Percentiles rank a stretch among this genome's conserved stretches.
These are phyloP conservation scores for Chiloscyllium plagiosum DNA, from an alignment of 2,113 vertebrate species.

Conservation along the genomic window DNA sequence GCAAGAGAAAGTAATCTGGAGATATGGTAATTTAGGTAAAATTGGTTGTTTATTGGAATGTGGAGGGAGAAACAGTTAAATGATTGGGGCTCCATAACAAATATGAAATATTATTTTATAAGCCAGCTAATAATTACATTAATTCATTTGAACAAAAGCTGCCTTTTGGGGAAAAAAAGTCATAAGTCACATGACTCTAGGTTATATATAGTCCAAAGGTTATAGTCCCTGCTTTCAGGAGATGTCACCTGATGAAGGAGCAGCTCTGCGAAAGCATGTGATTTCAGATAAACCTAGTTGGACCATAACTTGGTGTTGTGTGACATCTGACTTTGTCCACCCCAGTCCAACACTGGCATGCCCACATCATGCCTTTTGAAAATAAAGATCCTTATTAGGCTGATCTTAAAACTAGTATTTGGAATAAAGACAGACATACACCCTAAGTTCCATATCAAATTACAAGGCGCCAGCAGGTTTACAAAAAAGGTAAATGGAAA, in stretches of 20 bases:
- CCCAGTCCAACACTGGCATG: no score
- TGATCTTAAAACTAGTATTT: not conserved
- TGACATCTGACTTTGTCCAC: no score
- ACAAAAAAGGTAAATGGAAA: not conserved
- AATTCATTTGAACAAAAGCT: not conserved
- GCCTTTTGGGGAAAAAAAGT: no score
- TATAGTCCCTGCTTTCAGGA: no score
- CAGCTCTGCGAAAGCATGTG: no score
- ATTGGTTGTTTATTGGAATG: not conserved
- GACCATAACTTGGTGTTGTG: no score
- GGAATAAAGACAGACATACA: not conserved
- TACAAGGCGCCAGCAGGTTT: not conserved
- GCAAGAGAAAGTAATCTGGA: not conserved
- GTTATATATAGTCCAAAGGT: no score
- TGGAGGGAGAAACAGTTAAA: not conserved
- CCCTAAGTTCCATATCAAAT: not conserved
- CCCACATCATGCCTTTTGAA: not conserved
- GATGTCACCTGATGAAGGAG: no score
- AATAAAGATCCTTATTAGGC: not conserved
- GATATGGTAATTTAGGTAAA: conserved; percentile 5
- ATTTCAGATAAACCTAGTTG: no score
- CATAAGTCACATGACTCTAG: no score
- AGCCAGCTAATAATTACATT: not conserved
- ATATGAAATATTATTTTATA: not conserved
- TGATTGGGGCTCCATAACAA: not conserved